These are phyloP conservation scores for Thomomys bottae DNA, from an alignment of 2,113 vertebrate species.

Conservation along the genomic window DNA sequence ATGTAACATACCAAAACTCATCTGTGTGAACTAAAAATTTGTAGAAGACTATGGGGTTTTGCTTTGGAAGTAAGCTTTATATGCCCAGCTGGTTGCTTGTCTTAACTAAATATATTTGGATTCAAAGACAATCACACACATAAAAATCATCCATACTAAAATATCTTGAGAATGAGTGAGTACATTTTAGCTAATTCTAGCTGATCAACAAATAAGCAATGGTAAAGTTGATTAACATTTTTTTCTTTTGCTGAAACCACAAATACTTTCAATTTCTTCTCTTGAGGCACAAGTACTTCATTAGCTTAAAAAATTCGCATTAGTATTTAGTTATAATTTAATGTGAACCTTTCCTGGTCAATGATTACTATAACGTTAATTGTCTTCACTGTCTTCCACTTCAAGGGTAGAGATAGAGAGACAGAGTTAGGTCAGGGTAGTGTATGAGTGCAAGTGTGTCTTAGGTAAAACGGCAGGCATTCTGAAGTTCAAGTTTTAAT, in stretches of 20 bases:
- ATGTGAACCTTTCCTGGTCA: constrained; percentile 39
- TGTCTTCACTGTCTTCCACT: background rate
- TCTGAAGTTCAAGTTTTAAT: background rate
- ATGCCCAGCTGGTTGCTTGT: background rate
- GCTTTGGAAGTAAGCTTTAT: too few relatives aligned
- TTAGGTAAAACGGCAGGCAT: background rate
- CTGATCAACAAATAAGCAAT: constrained; percentile 34
- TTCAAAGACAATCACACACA: background rate
- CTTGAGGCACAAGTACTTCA: constrained; percentile 27
- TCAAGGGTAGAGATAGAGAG: background rate
- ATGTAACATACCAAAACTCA: background rate
- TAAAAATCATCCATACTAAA: background rate
- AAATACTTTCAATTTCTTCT: constrained; percentile 47
- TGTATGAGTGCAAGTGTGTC: background rate
- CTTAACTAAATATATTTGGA: background rate
- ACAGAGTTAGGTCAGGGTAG: background rate
- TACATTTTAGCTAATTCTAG: constrained; percentile 31
- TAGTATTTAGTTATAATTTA: constrained; percentile 55
- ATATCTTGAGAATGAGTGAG: constrained; percentile 15
- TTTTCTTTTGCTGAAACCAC: background rate
- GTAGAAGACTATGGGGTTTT: background rate
- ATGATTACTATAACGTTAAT: constrained; percentile 38
- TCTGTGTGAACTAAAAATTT: background rate
- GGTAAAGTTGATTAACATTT: background rate
- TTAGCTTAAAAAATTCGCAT: constrained; percentile 56